These are phyloP conservation scores for Lepidocolaptes lacrymiger DNA, from an alignment of 2,797 vertebrate genomes.

Conservation along the genomic window DNA sequence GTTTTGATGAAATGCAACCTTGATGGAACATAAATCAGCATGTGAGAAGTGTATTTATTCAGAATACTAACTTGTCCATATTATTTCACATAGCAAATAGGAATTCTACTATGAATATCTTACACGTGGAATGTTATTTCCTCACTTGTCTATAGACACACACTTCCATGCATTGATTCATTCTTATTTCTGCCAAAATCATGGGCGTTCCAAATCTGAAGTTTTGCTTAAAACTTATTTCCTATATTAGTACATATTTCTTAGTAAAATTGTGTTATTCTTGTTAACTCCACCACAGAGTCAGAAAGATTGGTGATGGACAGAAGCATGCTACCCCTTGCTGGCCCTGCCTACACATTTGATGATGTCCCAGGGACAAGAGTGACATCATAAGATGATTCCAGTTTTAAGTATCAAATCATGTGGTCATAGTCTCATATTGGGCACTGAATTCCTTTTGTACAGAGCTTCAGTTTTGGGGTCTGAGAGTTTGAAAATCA, in stretches of 20 bases:
- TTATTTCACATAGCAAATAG: not conserved
- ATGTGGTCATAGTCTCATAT: not conserved
- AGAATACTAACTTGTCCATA: not conserved
- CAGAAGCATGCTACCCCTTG: not conserved
- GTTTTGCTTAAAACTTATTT: not conserved
- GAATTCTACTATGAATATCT: not conserved
- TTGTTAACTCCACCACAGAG: not conserved
- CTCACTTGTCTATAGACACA: not conserved
- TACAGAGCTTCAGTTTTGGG: not conserved
- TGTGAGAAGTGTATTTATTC: not conserved
- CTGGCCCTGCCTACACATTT: not conserved
- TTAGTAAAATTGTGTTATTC: not conserved
- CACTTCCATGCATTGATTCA: not conserved
- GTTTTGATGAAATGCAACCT: not conserved
- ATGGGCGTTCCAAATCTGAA: not conserved
- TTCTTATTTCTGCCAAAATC: not conserved
- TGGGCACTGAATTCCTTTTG: not conserved
- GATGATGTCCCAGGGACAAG: not conserved
- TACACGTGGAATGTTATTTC: not conserved
- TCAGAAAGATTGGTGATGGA: not conserved
- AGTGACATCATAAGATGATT: not conserved
- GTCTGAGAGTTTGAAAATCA: not conserved
- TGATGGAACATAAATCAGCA: not conserved
- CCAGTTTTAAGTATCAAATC: not conserved
- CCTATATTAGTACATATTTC: not conserved